A percentile compares a stretch with the other conserved stretches of the same genome.
phyloP scores from a whole-genome alignment of 1,140 invertebrate genomes.

The Brachionus rubens region DNA sequence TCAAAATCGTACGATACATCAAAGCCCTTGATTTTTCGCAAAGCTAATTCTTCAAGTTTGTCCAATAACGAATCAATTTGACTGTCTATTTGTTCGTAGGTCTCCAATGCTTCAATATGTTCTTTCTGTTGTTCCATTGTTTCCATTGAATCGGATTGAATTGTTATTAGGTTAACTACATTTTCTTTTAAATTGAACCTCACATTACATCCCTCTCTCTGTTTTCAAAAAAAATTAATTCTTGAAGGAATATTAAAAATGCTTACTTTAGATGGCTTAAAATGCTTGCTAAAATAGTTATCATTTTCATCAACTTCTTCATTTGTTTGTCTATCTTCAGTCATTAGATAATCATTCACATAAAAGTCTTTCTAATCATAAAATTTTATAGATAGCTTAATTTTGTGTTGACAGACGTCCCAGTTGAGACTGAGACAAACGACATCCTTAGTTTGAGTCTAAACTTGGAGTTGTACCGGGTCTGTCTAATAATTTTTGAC shows the following conservation, averaged over 20 bases:
- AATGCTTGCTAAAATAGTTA: conserved; percentile 6
- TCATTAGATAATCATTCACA: too few species aligned
- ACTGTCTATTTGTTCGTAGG: background rate
- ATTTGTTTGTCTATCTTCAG: background rate
- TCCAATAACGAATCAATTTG: background rate
- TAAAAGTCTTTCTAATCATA: too few species aligned
- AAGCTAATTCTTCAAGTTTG: conserved; percentile 3
- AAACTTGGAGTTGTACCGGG: too few species aligned
- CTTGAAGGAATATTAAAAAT: background rate
- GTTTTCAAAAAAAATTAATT: background rate
- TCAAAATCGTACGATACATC: conserved; percentile 20
- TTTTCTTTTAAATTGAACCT: background rate
- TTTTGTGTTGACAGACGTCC: too few species aligned
- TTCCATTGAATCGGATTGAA: background rate
- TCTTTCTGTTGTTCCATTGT: background rate
- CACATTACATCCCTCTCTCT: background rate
- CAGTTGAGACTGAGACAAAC: too few species aligned
- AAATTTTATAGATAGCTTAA: too few species aligned
- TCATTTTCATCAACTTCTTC: background rate
- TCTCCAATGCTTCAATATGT: background rate
- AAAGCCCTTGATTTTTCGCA: background rate
- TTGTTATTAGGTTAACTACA: background rate
- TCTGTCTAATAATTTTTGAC: too few species aligned
- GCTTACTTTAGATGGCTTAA: background rate
- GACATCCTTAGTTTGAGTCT: too few species aligned